These are phyloP conservation scores for Lithodes maja DNA, from an alignment of 2,888 invertebrate genomes.

Conservation along the genomic window DNA sequence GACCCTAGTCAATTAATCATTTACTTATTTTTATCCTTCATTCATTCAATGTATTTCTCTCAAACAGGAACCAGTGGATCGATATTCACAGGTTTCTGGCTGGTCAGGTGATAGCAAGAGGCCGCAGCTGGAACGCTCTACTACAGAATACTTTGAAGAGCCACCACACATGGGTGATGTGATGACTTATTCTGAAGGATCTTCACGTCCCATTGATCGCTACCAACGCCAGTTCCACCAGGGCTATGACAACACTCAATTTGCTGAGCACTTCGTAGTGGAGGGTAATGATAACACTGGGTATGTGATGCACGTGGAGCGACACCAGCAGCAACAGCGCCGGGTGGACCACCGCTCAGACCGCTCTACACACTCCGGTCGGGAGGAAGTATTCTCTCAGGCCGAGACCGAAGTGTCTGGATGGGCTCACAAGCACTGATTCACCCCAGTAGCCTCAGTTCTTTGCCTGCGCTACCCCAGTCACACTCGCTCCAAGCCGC, in stretches of 20 bases:
- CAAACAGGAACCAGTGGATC: constrained; percentile 58
- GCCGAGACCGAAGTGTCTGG: constrained; percentile 62
- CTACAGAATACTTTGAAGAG: constrained; percentile 64
- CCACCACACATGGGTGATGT: constrained; percentile 66
- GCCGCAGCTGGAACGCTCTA: constrained; percentile 53
- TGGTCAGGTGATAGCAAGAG: constrained; percentile 64
- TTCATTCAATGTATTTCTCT: too few relatives aligned
- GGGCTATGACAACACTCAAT: constrained; percentile 19
- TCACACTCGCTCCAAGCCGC: constrained; percentile 13
- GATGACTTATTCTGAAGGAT: constrained; percentile 53
- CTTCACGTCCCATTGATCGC: constrained; percentile 38
- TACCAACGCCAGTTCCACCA: constrained; percentile 44
- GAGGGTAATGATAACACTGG: constrained; percentile 22
- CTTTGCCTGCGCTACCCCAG: background rate
- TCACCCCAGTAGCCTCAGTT: background rate
- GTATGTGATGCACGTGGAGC: constrained; percentile 27
- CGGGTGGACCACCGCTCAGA: constrained; percentile 54
- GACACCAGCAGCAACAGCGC: constrained; percentile 29
- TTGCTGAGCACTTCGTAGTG: constrained; percentile 24
- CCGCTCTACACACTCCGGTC: constrained; percentile 57
- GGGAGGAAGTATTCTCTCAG: constrained; percentile 65
- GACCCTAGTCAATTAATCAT: too few relatives aligned
- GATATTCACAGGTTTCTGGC: constrained; percentile 62
- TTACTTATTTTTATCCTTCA: too few relatives aligned
- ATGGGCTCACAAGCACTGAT: constrained; percentile 52